Evolutionary conservation across 1,140 invertebrate species (phyloP), one percentile per base, ranked within the genome.

Genomic region (Tetragonula clypearis): DNA sequence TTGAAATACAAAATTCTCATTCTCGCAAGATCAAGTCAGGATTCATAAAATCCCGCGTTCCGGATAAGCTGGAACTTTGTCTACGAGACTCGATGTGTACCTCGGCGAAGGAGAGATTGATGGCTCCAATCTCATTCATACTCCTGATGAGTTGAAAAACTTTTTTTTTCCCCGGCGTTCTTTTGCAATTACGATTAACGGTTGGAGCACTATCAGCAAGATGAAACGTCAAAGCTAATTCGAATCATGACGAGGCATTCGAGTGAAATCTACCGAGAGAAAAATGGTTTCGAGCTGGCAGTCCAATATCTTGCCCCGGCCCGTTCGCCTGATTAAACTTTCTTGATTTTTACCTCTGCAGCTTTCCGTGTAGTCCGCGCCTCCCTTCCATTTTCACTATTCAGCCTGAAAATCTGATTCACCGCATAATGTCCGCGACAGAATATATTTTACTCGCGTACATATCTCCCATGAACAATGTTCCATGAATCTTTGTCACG

Each of bases 151-250:
- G 75, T 77, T 77, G 26, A n/a, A 62, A 65, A 77, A 77, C 56
- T 77, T 77, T 77, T 62, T 65, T 49, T 49, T 49, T 9, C 41
- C 56, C 23, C 35, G 35, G 19, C 35, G 58, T 77, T 77, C 58
- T 65, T 77, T 77, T n/a, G 35, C 75, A 77, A 77, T 62, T 65
- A 49, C 75, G 75, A 77, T 77, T 77, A 77, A 77, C 58, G 55
- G n/a, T 77, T n/a, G 30, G 26, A 41, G 75, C 75, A 62, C 75
- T 65, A 77, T 77, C 75, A 62, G 56, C 58, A 19, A 49, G 58
- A 77, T 62, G 75, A 77, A 62, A 77, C 75, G 58, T 77, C 75
- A 49, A 77, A 77, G 75, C 58, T 77, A 77, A 77, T 77, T 77
- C 75, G 75, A 26, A 65, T 65, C 75, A 19, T 49, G 75, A 77